These are phyloP conservation scores for Pectinophora gossypiella DNA, from an alignment of 1,140 invertebrate genomes.

Conservation along the genomic window DNA sequence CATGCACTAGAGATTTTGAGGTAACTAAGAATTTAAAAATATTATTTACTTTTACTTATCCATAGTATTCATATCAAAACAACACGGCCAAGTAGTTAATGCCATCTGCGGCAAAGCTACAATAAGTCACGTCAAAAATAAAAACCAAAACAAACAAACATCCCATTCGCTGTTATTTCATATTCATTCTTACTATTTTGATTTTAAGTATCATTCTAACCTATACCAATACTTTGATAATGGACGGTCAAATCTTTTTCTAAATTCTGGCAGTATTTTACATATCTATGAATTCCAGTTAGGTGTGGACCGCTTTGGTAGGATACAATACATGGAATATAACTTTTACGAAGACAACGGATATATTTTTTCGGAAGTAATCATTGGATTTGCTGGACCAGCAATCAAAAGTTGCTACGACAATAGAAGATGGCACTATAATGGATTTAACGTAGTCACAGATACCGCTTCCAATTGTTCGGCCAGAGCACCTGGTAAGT, in stretches of 20 bases:
- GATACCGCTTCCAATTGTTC: constrained; percentile 67
- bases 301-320: constrained; percentile 77
- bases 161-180: constrained; percentile 57
- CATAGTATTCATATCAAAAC: constrained; percentile 3
- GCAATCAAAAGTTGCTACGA: constrained; percentile 11
- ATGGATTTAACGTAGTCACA: constrained; percentile 28
- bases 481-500: constrained; percentile 45
- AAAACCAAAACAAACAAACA: background rate
- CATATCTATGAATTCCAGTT: constrained; percentile 72
- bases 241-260: constrained; percentile 73
- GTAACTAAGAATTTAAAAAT: constrained; percentile 37
- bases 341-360: constrained; percentile 78
- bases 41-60: constrained; percentile 2
- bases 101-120: no score
- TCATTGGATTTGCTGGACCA: background rate
- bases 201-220: background rate
- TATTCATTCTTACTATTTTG: background rate
- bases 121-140: no score
- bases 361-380: constrained; percentile 67
- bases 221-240: constrained; percentile 13
- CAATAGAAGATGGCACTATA: constrained; percentile 4
- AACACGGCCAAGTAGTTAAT: no score
- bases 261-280: constrained; percentile 72
- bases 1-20: constrained; percentile 77
- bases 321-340: constrained; percentile 76